phyloP scores from a whole-genome alignment of 2,888 invertebrate species.

The Pollenia griseotomentosa region DNA sequence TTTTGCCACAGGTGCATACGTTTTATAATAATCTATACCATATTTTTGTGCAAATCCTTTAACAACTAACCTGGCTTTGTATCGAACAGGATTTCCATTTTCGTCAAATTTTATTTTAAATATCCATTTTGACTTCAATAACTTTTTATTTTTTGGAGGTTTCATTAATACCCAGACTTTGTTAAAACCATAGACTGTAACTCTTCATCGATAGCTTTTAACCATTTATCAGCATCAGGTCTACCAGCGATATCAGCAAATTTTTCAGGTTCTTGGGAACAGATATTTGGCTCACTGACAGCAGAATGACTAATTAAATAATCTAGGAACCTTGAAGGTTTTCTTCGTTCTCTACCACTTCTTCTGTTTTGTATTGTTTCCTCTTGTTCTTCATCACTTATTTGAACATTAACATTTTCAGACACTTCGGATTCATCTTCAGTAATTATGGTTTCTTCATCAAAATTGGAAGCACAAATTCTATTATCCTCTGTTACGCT shows the following conservation, averaged over 20 bases:
- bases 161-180: constrained; percentile 13
- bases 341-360: neutral
- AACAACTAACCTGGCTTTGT: too few relatives aligned
- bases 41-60: neutral
- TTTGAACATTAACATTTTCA: constrained; percentile 52
- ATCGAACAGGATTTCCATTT: too few relatives aligned
- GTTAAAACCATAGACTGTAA: constrained; percentile 31
- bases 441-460: neutral
- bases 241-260: constrained; percentile 21
- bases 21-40: neutral
- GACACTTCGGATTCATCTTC: neutral
- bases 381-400: neutral
- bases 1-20: constrained; percentile 2
- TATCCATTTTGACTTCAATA: constrained; percentile 44
- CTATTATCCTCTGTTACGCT: neutral
- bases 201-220: constrained; percentile 35
- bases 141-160: constrained; percentile 2
- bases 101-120: constrained; percentile 31
- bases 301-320: constrained; percentile 12
- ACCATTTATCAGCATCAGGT: constrained; percentile 9
- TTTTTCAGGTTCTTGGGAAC: neutral
- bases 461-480: neutral
- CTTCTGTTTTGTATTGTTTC: neutral
- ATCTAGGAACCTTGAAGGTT: neutral
- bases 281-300: neutral